Conservation (phyloP, 1,140 invertebrate species). For the Drosophila suzukii region DNA sequence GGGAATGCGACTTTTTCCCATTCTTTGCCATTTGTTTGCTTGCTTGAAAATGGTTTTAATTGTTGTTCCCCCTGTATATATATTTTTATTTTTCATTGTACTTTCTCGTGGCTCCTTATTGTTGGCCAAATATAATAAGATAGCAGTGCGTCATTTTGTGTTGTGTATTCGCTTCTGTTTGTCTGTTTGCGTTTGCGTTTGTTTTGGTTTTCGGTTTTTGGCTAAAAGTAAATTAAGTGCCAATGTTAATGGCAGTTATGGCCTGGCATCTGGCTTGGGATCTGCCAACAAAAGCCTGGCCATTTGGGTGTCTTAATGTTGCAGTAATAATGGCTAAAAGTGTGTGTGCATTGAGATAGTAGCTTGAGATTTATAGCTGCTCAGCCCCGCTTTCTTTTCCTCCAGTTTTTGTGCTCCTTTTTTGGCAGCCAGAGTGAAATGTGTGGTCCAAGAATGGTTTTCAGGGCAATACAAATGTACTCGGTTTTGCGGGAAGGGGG, state of each 20-base stretch:
- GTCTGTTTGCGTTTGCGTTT: slow-evolving; percentile 58
- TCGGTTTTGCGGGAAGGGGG: background rate
- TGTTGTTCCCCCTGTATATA: slow-evolving; percentile 62
- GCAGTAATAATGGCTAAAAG: slow-evolving; percentile 80
- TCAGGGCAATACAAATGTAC: slow-evolving; percentile 28
- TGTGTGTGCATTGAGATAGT: slow-evolving; percentile 69
- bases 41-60: slow-evolving; percentile 79
- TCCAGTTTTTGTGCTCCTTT: slow-evolving; percentile 12
- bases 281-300: slow-evolving; percentile 65
- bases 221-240: slow-evolving; percentile 80
- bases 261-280: slow-evolving; percentile 73
- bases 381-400: slow-evolving; percentile 37
- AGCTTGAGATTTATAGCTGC: slow-evolving; percentile 72
- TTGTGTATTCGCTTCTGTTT: slow-evolving; percentile 43
- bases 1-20: slow-evolving; percentile 45
- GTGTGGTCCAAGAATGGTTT: slow-evolving; percentile 25
- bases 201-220: slow-evolving; percentile 75
- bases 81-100: slow-evolving; percentile 45
- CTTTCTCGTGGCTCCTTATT: slow-evolving; percentile 54
- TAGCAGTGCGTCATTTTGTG: slow-evolving; percentile 66
- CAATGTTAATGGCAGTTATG: slow-evolving; percentile 82
- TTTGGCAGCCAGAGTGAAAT: slow-evolving; percentile 29
- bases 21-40: slow-evolving; percentile 59
- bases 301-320: slow-evolving; percentile 79
- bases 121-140: slow-evolving; percentile 81